These are phyloP conservation scores for Brachystomella parvula DNA, from an alignment of 1,140 invertebrate genomes.

Conservation along the genomic window DNA sequence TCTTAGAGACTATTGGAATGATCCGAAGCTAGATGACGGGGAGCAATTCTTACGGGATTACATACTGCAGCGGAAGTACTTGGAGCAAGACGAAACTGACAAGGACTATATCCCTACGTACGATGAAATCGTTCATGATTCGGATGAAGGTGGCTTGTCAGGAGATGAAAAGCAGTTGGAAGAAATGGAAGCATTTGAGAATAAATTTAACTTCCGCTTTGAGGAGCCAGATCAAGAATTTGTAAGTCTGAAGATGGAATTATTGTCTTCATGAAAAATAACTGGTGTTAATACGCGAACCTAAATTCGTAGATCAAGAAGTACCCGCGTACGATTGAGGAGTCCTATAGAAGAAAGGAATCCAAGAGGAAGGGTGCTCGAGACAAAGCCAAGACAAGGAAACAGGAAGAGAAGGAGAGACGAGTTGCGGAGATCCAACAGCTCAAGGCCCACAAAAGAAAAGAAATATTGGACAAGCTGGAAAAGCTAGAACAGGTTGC, in stretches of 20 bases:
- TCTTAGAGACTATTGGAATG: conserved; percentile 74
- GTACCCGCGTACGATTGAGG: conserved; percentile 79
- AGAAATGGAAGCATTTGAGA: conserved; percentile 77
- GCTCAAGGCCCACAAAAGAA: conserved; percentile 75
- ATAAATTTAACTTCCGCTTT: conserved; percentile 92
- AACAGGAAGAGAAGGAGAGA: conserved; percentile 69
- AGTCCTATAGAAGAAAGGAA: conserved; percentile 71
- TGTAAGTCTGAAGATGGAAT: conserved; percentile 54
- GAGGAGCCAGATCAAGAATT: conserved; percentile 93
- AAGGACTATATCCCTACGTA: conserved; percentile 56
- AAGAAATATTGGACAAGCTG: conserved; percentile 85
- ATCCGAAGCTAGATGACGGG: conserved; percentile 66
- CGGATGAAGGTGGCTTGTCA: conserved; percentile 57
- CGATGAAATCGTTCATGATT: conserved; percentile 59
- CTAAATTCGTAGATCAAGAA: conserved; percentile 74
- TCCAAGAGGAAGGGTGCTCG: conserved; percentile 68
- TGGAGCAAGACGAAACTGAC: conserved; percentile 46
- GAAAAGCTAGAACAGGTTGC: conserved; percentile 80
- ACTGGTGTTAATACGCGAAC: conserved; percentile 14
- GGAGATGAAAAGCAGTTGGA: conserved; percentile 64
- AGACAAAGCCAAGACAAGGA: conserved; percentile 64
- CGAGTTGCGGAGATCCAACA: conserved; percentile 79
- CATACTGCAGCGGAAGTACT: conserved; percentile 75
- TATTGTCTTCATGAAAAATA: conserved; percentile 30
- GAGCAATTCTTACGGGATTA: conserved; percentile 90